These are phyloP conservation scores for Labia minor DNA, from an alignment of 2,888 invertebrate species.

Conservation along the genomic window DNA sequence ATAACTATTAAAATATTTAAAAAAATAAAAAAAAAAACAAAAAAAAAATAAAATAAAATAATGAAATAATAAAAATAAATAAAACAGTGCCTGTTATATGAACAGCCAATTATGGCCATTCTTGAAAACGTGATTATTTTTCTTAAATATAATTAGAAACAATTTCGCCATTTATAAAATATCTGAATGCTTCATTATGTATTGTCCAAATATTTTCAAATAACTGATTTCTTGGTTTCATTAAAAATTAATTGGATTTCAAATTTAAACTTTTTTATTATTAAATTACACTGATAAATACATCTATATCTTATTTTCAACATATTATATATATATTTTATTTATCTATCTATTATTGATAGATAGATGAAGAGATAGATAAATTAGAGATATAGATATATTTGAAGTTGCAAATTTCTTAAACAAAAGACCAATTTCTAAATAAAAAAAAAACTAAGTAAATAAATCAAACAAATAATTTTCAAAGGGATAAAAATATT, in stretches of 20 bases:
- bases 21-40: not conserved
- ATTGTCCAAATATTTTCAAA: not conserved
- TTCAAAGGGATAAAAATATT: too few relatives aligned
- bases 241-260: not conserved
- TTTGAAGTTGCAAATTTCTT: slow-evolving; percentile 4
- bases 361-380: too few relatives aligned
- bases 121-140: not conserved
- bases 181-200: slow-evolving; percentile 2
- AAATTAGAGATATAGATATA: not conserved
- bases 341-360: too few relatives aligned
- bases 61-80: too few relatives aligned
- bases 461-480: not conserved
- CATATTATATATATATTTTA: not conserved
- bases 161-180: not conserved
- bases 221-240: not conserved
- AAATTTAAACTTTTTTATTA: not conserved
- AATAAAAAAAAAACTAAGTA: slow-evolving; percentile 5
- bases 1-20: not conserved
- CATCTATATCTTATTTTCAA: not conserved
- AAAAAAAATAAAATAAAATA: too few relatives aligned
- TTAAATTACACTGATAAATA: not conserved
- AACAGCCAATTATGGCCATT: not conserved
- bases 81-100: not conserved
- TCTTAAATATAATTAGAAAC: not conserved
- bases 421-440: slow-evolving; percentile 9